Base-by-base conservation (phyloP, 1,140 invertebrate species). In the Ridgeia piscesae region DNA sequence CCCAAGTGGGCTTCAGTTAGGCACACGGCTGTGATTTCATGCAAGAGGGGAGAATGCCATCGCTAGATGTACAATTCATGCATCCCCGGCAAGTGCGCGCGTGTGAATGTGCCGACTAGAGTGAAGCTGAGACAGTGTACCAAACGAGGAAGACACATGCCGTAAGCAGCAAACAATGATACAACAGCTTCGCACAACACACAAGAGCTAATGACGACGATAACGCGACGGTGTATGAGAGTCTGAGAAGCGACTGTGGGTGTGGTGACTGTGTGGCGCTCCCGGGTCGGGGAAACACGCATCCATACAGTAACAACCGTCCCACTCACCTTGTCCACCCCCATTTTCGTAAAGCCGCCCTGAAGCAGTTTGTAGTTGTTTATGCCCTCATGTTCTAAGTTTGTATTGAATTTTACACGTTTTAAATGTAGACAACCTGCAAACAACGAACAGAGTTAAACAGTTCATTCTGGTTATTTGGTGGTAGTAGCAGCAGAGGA, bases 351-450 rank as follows among this genome's bases (percentile, higher is more conserved):
- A 96, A 99, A 99, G 77, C 97, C 97, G 34, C 98, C 98, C 97
- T 99, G 99, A 91, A 99, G 97, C 94, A 99, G 97, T 97, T 99
- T 99, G 96, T 99, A 99, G 96, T 99, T 99, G 96, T 99, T 98
- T 96, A 99, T 99, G 96, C 99, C 99, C 96, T 99, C 99, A 96
- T 99, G 98, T 96, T 99, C 99, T 94, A 99, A 96, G 96, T 99
- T 99, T 94, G 99, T 99, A 96, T 98, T 98, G 96, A 99, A 99
- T 97, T 99, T 99, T 50, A 99, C 98, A 96, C 98, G 98, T 96
- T 99, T 99, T 95, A 99, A 96, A 89, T 97, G 97, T 93, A 99
- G 33, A 90, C 48, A 42, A 89, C 94, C 93, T 92, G 48, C 34
- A 89, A 50, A 89, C 48, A 77, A 33, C 31, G 34, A 90, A 90